These are phyloP conservation scores for Trichogramma pretiosum DNA, from an alignment of 1,140 invertebrate species.

Conservation along the genomic window DNA sequence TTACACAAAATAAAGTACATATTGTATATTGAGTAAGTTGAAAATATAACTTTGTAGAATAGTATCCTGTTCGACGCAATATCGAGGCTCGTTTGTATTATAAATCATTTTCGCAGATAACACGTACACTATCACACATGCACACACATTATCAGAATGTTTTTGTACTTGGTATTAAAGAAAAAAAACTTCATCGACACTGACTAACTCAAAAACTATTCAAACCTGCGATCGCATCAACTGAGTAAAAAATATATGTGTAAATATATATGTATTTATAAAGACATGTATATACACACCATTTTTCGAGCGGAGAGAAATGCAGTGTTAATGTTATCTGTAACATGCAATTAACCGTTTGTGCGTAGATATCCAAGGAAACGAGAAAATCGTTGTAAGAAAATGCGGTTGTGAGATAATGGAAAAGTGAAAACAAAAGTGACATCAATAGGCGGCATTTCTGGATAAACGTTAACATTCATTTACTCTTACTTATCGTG, in stretches of 20 bases:
- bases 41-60: not conserved
- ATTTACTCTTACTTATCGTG: conserved; percentile 46
- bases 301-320: conserved; percentile 44
- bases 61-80: conserved; percentile 35
- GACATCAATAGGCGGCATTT: conserved; percentile 22
- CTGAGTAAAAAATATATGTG: conserved; percentile 41
- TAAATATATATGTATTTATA: conserved; percentile 33
- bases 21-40: conserved; percentile 11
- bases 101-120: conserved; percentile 39
- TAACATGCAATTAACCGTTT: conserved; percentile 27
- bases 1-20: conserved; percentile 13
- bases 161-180: conserved; percentile 45
- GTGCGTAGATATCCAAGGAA: conserved; percentile 25
- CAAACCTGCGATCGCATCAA: conserved; percentile 39
- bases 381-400: conserved; percentile 15
- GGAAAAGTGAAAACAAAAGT: conserved; percentile 8
- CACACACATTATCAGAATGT: conserved; percentile 41
- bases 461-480: conserved; percentile 41
- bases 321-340: conserved; percentile 40
- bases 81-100: conserved; percentile 38
- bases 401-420: conserved; percentile 7
- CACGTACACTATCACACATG: no score
- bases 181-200: conserved; percentile 14
- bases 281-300: conserved; percentile 24
- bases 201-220: conserved; percentile 29